These are phyloP conservation scores for Dicrurus megarhynchus DNA, from an alignment of 2,113 vertebrate species.

Conservation along the genomic window DNA sequence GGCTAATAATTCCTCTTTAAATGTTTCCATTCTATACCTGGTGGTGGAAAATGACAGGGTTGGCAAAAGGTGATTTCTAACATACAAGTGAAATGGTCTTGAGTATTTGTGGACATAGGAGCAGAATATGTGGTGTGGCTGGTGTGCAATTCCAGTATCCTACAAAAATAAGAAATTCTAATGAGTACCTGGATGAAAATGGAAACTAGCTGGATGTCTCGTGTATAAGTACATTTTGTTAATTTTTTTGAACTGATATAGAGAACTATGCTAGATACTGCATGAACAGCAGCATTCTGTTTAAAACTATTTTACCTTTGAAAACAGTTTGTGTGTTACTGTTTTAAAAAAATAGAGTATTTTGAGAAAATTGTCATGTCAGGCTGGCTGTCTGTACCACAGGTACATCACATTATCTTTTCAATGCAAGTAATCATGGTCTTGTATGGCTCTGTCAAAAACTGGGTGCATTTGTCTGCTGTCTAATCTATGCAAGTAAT, in stretches of 20 bases:
- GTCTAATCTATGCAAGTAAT: not conserved
- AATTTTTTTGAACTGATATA: not conserved
- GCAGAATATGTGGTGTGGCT: not conserved
- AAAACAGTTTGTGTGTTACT: not conserved
- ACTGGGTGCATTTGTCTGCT: not conserved
- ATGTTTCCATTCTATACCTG: not conserved
- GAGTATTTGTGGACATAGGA: not conserved
- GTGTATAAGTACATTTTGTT: not conserved
- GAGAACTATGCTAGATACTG: not conserved
- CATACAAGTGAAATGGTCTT: not conserved
- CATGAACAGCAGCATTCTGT: not conserved
- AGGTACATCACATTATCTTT: not conserved
- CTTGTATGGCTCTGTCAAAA: not conserved
- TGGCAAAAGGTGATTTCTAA: not conserved
- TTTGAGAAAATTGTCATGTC: not conserved
- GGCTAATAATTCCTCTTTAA: not conserved
- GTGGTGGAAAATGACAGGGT: not conserved
- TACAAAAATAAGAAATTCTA: not conserved
- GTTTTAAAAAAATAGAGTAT: not conserved
- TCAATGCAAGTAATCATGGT: not conserved
- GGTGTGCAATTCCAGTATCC: not conserved
- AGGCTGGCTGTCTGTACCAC: not conserved
- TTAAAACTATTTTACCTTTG: not conserved
- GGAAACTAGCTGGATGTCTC: not conserved
- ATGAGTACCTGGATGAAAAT: not conserved